Evolutionary conservation across 2,888 invertebrate genomes (phyloP), one percentile per base, ranked within the genome.

Genomic region (Hipparchia sbordonii): DNA sequence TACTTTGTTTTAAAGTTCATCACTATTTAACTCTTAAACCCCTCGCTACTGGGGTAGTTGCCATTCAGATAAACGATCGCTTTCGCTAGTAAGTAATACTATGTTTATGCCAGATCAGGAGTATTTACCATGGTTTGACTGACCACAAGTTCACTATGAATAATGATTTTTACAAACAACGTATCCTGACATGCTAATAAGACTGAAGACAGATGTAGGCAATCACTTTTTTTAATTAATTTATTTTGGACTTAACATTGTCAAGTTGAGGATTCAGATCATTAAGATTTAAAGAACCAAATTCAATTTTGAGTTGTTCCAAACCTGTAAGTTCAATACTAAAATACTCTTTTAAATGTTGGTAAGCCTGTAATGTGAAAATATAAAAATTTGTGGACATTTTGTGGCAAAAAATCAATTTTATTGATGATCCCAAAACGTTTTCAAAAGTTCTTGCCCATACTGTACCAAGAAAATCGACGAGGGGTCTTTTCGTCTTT

Each of bases 311-410:
- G 52, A 63, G 72, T 56, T 73, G 59, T 61, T 70, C 69, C 52
- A 80, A 70, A 74, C 79, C 77, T 9, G 70, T 74, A 45, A 82
- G 69, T 39, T 82, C 79, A 2, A 87, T 51, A 48, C 79, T 79
- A 60, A 90, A 74, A 77, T 84, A 88, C 62, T 84, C 72, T 0
- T 86, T 80, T 69, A 89, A 76, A 76, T 84, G 80, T 54, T 81
- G 77, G 72, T 79, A 86, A 2, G 82, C 81, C 81, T 90, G 88
- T 73, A 87, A 77, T 70, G 81, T 80, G 72, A 90, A 87, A 46
- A 91, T 74, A 74, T 91, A 91, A 7, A 89, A 72, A 70, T 90
- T 90, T 5, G 84, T 78, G 6, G 89, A 88, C 80, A 87, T 80
- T 74, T 82, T 86, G 72, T 87, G 89, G 71, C 86, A 86, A 59